Percentiles rank a stretch among this genome's conserved stretches.
phyloP scores from a whole-genome alignment of 2,888 invertebrate genomes.

The Phlogophora meticulosa region DNA sequence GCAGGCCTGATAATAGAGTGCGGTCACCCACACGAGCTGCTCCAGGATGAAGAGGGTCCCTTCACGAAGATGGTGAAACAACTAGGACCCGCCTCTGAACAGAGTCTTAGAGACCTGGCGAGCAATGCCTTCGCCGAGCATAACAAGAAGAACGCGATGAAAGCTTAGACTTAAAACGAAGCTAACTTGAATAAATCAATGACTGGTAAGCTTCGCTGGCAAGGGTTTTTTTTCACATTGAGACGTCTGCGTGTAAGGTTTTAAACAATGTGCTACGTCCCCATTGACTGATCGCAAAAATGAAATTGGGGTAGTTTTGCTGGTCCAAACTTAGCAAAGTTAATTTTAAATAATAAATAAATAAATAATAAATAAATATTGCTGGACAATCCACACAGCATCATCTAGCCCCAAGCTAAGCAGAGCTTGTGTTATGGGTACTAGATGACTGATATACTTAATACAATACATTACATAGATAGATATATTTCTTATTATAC shows the following conservation, averaged over 20 bases:
- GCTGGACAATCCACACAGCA: no score
- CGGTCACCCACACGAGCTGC: slow-evolving; percentile 93
- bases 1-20: slow-evolving; percentile 93
- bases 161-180: slow-evolving; percentile 13
- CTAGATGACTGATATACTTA: no score
- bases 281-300: background rate
- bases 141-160: slow-evolving; percentile 63
- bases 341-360: no score
- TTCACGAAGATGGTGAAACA: slow-evolving; percentile 92
- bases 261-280: background rate
- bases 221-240: no score
- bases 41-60: slow-evolving; percentile 90
- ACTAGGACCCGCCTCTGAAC: slow-evolving; percentile 89
- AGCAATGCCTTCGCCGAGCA: slow-evolving; percentile 81
- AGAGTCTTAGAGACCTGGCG: slow-evolving; percentile 84
- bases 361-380: no score
- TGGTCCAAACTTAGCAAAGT: background rate
- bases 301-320: background rate
- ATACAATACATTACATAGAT: no score
- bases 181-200: no score
- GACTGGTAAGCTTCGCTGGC: no score
- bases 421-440: no score
- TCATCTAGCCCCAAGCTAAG: no score
- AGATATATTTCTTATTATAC: no score
- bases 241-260: no score